Evolutionary conservation across 2,797 vertebrate species (phyloP), one percentile per base, ranked within the genome.

Genomic region (Synaphobranchus kaupii): DNA sequence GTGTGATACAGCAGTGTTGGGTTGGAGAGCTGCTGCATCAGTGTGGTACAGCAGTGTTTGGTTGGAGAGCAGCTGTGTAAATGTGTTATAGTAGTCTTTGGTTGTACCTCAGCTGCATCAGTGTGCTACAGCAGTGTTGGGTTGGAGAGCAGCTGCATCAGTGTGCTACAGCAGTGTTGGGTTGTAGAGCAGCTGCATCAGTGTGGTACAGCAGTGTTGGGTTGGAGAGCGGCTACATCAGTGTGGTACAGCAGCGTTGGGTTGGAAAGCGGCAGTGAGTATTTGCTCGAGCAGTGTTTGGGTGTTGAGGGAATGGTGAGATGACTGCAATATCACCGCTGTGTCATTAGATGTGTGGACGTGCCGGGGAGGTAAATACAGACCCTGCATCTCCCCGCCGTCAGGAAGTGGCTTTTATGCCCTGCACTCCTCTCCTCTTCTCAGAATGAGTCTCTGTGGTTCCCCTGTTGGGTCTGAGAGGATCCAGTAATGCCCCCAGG

Each of bases 401-500:
- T 84, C 71, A 86, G 66, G 66, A 86, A 84, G 88, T 56, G 44
- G 63, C 80, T 52, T 47, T 60, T 47, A 68, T 28, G 73, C 54
- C 83, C 84, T 47, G 15, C 84, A 76, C 84, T 73, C 50, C 31
- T 50, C 84, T 73, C 50, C 31, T 50, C 44, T 84, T 88, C 88
- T 88, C 88, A 88, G 85, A 88, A 86, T 88, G 85, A 88, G 54
- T 86, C 71, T 84, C 81, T 83, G 85, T 88, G 88, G 66, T 88
- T 84, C 88, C 88, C 88, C 80, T 84, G 44, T 48, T 73, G 50
- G 17, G 63, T n/a, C 71, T 83, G 81, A 31, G 31, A 13, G 66
- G 15, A 44, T 56, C 54, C 50, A 82, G 84, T 86, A 81, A 28
- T 22, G 73, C 89, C 3, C 7, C 78, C 50, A 13, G 28, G 50